Evolutionary conservation across 2,113 vertebrate genomes (phyloP).

Genomic region (Eclectus roratus): DNA sequence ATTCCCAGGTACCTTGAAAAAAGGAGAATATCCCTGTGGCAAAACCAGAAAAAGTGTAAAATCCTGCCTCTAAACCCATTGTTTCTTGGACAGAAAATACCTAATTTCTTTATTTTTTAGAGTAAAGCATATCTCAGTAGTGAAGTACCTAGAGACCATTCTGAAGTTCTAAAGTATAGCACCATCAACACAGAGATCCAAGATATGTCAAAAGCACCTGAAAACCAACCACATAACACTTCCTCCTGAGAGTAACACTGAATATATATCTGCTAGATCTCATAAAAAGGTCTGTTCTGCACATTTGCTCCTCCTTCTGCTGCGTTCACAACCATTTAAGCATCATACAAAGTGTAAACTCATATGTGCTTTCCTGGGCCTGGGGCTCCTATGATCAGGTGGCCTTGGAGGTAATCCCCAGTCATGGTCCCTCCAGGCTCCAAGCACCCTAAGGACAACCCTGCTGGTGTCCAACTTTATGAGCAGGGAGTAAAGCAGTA

Average conservation of each 20-base stretch:
- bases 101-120: not conserved
- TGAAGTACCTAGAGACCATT: not conserved
- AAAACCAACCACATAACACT: not conserved
- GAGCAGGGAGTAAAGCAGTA: not conserved
- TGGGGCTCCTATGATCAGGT: not conserved
- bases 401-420: not conserved
- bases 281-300: not conserved
- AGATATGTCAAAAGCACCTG: not conserved
- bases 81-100: not conserved
- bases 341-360: not conserved
- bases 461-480: too few relatives aligned
- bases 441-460: not conserved
- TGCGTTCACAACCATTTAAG: not conserved
- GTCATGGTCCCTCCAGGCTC: accelerated
- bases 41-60: not conserved
- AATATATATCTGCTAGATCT: not conserved
- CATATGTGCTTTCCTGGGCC: not conserved
- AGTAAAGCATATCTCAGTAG: not conserved
- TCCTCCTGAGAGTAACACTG: too few relatives aligned
- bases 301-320: not conserved
- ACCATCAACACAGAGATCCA: not conserved
- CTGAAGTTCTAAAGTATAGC: not conserved
- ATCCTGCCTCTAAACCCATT: not conserved
- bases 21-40: not conserved
- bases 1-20: not conserved